phyloP scores from a whole-genome alignment of 2,113 vertebrate species.

The Globicephala melas region DNA sequence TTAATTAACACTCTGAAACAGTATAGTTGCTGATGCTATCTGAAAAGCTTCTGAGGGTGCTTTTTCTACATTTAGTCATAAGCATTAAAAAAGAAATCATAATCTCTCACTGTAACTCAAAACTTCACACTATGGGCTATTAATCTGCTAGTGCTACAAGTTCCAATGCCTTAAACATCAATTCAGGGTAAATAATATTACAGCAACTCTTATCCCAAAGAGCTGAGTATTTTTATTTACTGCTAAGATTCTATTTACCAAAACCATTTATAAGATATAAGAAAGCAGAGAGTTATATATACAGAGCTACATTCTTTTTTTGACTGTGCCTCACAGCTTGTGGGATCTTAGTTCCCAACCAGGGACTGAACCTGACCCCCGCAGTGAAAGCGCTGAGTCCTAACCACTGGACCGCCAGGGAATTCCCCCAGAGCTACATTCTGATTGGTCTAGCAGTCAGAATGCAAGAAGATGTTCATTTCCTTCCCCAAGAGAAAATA shows the following conservation, averaged over 20 bases:
- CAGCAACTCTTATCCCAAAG: neutral
- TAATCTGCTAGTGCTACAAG: neutral
- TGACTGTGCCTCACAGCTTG: neutral
- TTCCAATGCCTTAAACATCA: neutral
- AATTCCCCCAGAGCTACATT: neutral
- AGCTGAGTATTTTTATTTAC: neutral
- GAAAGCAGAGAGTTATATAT: neutral
- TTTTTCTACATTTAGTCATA: slow-evolving; percentile 43
- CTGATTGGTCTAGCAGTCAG: neutral
- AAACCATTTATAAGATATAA: slow-evolving; percentile 20
- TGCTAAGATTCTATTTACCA: neutral
- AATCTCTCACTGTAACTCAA: slow-evolving; percentile 32
- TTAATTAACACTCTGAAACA: slow-evolving; percentile 30
- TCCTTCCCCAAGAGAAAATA: neutral
- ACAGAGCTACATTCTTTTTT: neutral
- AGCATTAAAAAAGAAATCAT: neutral
- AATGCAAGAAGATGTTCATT: neutral
- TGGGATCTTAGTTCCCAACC: neutral
- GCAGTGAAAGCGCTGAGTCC: neutral
- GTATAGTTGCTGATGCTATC: neutral
- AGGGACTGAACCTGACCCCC: neutral
- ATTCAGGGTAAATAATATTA: slow-evolving; percentile 15
- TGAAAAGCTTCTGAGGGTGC: slow-evolving; percentile 35
- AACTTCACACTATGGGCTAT: slow-evolving; percentile 21
- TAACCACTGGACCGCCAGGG: neutral